Conservation (phyloP, 2,113 vertebrate species). For the Tetraodon nigroviridis region DNA sequence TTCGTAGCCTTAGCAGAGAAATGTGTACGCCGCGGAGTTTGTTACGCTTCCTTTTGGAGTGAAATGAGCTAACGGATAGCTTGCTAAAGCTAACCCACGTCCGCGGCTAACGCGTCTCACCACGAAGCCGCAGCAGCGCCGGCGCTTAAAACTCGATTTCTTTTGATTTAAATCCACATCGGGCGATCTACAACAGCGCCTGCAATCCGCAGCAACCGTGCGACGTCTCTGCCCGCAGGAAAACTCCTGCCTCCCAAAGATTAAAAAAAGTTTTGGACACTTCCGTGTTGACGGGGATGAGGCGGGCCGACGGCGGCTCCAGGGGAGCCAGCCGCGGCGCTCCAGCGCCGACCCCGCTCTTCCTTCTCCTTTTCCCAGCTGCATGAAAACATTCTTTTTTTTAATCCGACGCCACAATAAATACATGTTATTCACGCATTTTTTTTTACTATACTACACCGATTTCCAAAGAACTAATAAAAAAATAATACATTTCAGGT, state of each 20-base stretch:
- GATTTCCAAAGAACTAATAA: too few species aligned
- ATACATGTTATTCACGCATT: too few species aligned
- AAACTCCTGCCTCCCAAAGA: neutral
- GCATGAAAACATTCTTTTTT: too few species aligned
- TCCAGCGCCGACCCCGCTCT: too few species aligned
- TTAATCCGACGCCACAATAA: too few species aligned
- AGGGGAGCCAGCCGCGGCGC: too few species aligned
- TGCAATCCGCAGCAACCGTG: slow-evolving; percentile 27
- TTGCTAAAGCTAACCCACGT: neutral
- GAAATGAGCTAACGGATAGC: neutral
- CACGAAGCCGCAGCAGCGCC: neutral
- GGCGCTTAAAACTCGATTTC: neutral
- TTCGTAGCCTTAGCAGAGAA: neutral
- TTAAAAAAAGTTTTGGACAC: neutral
- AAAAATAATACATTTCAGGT: neutral
- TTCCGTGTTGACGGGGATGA: too few species aligned
- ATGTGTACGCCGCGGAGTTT: neutral
- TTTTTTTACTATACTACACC: too few species aligned
- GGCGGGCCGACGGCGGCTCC: too few species aligned
- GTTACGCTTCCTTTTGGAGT: too few species aligned
- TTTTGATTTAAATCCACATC: neutral
- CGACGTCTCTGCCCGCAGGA: slow-evolving; percentile 1
- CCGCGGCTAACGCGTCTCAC: slow-evolving; percentile 22
- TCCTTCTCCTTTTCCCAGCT: too few species aligned
- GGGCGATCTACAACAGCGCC: neutral